These are phyloP conservation scores for Dioctria linearis DNA, from an alignment of 2,888 invertebrate species.

Conservation along the genomic window DNA sequence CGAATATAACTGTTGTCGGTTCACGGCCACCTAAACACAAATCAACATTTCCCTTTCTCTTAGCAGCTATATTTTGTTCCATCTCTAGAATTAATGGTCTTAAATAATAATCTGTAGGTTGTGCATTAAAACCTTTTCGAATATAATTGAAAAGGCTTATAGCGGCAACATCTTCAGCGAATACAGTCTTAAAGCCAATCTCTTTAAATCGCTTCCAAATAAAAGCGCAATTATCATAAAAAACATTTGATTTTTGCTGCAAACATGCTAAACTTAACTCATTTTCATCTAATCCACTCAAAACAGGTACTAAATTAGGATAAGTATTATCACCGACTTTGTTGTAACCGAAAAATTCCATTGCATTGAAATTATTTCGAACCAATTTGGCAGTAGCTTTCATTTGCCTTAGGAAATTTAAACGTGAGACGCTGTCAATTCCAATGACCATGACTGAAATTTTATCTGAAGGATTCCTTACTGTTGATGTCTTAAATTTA, in stretches of 20 bases:
- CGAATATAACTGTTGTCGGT: constrained; percentile 80
- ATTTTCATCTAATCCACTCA: constrained; percentile 79
- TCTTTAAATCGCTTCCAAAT: constrained; percentile 86
- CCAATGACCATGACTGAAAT: constrained; percentile 86
- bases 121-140: constrained; percentile 82
- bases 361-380: constrained; percentile 75
- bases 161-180: constrained; percentile 86
- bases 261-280: constrained; percentile 80
- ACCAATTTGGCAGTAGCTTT: constrained; percentile 78
- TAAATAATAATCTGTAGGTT: constrained; percentile 89
- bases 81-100: constrained; percentile 81
- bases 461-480: constrained; percentile 32
- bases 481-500: constrained; percentile 59
- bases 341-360: constrained; percentile 90
- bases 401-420: constrained; percentile 90
- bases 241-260: constrained; percentile 72
- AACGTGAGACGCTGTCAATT: constrained; percentile 87
- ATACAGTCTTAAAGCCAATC: constrained; percentile 82
- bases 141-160: constrained; percentile 87
- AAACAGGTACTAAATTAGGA: constrained; percentile 87
- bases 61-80: constrained; percentile 79
- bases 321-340: constrained; percentile 97
- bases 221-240: constrained; percentile 86
- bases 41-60: constrained; percentile 75
- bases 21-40: constrained; percentile 81